A percentile compares a stretch with the other conserved stretches of the same genome.
phyloP scores from a whole-genome alignment of 2,888 invertebrate species.

The Eupithecia inturbata region DNA sequence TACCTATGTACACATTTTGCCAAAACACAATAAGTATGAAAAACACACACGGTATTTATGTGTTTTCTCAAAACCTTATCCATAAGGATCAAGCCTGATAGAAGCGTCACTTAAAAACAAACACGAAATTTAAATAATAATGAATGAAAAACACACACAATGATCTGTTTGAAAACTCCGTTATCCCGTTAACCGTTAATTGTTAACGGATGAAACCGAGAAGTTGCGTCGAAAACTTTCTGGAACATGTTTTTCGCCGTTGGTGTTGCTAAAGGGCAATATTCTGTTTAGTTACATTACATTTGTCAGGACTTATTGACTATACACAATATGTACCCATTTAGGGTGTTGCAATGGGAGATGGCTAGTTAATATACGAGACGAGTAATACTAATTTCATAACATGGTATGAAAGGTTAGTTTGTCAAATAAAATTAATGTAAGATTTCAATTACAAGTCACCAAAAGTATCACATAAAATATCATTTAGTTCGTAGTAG shows the following conservation, averaged over 20 bases:
- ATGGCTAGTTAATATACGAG: too few species aligned
- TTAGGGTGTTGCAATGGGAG: too few species aligned
- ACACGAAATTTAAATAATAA: background rate
- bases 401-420: too few species aligned
- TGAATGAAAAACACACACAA: background rate
- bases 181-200: slow-evolving; percentile 13
- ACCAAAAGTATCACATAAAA: too few species aligned
- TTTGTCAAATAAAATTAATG: too few species aligned
- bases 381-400: too few species aligned
- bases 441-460: too few species aligned
- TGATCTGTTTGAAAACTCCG: slow-evolving; percentile 2
- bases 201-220: slow-evolving; percentile 41
- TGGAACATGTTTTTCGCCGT: slow-evolving; percentile 40
- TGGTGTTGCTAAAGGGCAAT: slow-evolving; percentile 30
- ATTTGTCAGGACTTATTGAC: too few species aligned
- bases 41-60: background rate
- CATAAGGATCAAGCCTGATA: background rate
- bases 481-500: too few species aligned
- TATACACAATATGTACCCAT: too few species aligned
- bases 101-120: background rate
- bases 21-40: background rate
- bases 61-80: background rate
- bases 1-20: too few species aligned
- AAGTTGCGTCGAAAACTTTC: slow-evolving; percentile 51
- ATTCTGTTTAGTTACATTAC: too few species aligned